phyloP scores from a whole-genome alignment of 2,888 invertebrate genomes.

The Masnerella sp. region DNA sequence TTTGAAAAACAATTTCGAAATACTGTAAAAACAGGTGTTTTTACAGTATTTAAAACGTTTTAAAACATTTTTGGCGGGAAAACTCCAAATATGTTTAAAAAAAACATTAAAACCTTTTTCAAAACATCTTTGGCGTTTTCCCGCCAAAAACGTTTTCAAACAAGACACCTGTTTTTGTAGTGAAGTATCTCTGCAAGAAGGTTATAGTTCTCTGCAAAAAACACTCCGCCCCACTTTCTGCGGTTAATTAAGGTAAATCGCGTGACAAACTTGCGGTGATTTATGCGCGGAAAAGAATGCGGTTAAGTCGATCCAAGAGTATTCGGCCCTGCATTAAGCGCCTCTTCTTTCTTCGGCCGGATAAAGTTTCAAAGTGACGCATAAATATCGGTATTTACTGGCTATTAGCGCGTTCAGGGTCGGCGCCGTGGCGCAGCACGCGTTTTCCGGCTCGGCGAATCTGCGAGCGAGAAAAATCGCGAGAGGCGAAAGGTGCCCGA shows the following conservation, averaged over 20 bases:
- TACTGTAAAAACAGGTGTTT: too few species aligned
- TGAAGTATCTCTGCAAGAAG: too few species aligned
- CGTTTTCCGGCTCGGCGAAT: constrained; percentile 54
- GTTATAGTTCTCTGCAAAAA: too few species aligned
- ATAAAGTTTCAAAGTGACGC: constrained; percentile 54
- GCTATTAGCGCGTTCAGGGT: constrained; percentile 64
- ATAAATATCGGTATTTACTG: constrained; percentile 65
- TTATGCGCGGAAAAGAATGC: constrained; percentile 37
- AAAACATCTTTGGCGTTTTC: too few species aligned
- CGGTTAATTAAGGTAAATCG: constrained; percentile 18
- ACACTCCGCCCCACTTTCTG: too few species aligned
- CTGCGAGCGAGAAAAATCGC: constrained; percentile 49
- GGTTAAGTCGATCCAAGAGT: constrained; percentile 27
- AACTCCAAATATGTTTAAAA: too few species aligned
- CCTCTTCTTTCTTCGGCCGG: constrained; percentile 42
- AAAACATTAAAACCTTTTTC: too few species aligned
- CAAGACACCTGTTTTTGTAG: too few species aligned
- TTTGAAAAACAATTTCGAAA: too few species aligned
- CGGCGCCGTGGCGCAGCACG: constrained; percentile 50
- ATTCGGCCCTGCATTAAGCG: constrained; percentile 43
- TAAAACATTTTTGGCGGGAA: too few species aligned
- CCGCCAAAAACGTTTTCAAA: too few species aligned
- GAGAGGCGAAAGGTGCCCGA: constrained; percentile 30
- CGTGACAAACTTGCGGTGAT: constrained; percentile 18
- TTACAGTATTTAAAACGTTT: too few species aligned